Evolutionary conservation across 2,113 vertebrate species (phyloP), one percentile per base, ranked within the genome.

Genomic region (Anseranas semipalmata): DNA sequence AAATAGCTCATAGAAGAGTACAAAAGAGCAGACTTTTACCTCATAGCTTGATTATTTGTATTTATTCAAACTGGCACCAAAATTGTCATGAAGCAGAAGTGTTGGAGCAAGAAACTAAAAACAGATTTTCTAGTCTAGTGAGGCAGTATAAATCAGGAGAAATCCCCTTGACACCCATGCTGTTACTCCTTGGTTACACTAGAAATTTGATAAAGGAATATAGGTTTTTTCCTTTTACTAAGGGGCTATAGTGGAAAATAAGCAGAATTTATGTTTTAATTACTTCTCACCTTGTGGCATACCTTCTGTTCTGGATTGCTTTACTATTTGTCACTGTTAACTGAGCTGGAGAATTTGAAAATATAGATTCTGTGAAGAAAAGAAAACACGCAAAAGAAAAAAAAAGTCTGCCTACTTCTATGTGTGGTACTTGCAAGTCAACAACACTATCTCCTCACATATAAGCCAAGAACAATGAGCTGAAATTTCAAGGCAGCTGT

Each of bases 301-400:
- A 87, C 43, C 30, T 96, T 96, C 85, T 88, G 5, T 80, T 95
- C 68, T 80, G 43, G 71, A 85, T 83, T 95, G 28, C 53, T 97
- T 96, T 95, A 90, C 68, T 90, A 90, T 92, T 79, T 87, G 83
- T 33, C 53, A 73, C 66, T 87, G 81, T 55, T 90, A 53, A 71
- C 18, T 68, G 68, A 86, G 24, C 9, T 63, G 37, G 5, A 90
- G 24, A 67, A 70, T 45, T 85, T 56, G 30, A 87, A 93, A 85
- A 89, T 46, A 53, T 48, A 89, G 45, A 65, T 41, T 93, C 85
- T 46, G 19, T 25, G 46, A 82, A 91, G 33, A 62, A 53, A 32
- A 24, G 5, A 10, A 30, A n/a, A 33, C 28, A 50, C 4, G 2
- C 7, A 59, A 78, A 90, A 37, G 14, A 22, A 74, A 74, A 80